These are phyloP conservation scores for Ploceus nigricollis DNA, from an alignment of 2,113 vertebrate species.

Conservation along the genomic window DNA sequence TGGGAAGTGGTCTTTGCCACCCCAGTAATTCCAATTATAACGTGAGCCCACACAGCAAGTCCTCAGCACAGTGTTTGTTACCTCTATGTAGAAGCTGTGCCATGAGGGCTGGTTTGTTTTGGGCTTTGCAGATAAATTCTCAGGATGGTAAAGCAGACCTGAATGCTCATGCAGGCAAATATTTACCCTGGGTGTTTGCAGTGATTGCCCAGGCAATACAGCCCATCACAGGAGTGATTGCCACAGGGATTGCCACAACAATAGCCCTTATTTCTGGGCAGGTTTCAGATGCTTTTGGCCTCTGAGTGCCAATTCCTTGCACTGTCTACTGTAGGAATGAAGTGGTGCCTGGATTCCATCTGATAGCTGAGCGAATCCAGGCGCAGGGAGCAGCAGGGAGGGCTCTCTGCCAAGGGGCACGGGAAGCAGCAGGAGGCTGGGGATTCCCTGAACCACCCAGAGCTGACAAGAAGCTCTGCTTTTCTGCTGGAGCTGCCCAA, in stretches of 20 bases:
- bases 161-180: background rate
- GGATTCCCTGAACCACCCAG: background rate
- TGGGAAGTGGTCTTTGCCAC: background rate
- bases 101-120: background rate
- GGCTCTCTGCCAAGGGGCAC: background rate
- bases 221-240: background rate
- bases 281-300: background rate
- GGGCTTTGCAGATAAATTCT: background rate
- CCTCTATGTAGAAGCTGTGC: background rate
- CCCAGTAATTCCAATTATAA: background rate
- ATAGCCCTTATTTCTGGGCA: background rate
- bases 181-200: background rate
- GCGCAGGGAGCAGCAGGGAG: background rate
- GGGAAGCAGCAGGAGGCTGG: background rate
- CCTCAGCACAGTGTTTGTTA: background rate
- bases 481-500: background rate
- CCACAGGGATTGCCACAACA: background rate
- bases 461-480: background rate
- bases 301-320: background rate
- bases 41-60: background rate
- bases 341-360: background rate
- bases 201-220: background rate
- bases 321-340: background rate
- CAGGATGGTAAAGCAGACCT: background rate
- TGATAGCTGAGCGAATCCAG: background rate